These are phyloP conservation scores for Camponotus fellah DNA, from an alignment of 2,888 invertebrate genomes.

Conservation along the genomic window DNA sequence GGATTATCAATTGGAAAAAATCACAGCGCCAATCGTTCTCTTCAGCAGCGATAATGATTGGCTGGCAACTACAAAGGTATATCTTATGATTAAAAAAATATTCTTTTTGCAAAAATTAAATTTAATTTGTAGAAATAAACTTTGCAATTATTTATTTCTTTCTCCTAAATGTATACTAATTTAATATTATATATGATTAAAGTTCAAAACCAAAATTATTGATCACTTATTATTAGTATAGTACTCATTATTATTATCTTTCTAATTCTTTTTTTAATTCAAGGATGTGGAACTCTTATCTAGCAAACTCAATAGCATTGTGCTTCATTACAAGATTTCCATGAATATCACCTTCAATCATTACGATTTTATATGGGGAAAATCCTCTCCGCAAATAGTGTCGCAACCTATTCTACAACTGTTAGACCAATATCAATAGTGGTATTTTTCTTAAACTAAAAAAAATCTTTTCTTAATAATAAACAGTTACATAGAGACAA, in stretches of 20 bases:
- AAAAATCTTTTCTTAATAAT: neutral
- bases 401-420: conserved; percentile 78
- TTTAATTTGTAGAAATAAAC: neutral
- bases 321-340: conserved; percentile 76
- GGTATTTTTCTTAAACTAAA: neutral
- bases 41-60: conserved; percentile 81
- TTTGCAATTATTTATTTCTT: neutral
- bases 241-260: too few species aligned
- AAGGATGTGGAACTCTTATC: conserved; percentile 61
- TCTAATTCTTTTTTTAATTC: conserved; percentile 9
- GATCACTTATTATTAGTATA: neutral
- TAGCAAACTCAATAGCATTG: conserved; percentile 69
- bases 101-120: neutral
- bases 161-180: neutral
- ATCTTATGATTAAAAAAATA: conserved; percentile 59
- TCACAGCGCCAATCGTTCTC: conserved; percentile 80
- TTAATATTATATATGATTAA: neutral
- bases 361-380: conserved; percentile 84
- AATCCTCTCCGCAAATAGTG: conserved; percentile 75
- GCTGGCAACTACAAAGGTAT: conserved; percentile 80
- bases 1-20: conserved; percentile 78
- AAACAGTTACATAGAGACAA: conserved; percentile 13
- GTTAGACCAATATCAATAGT: conserved; percentile 63
- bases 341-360: conserved; percentile 77
- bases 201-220: conserved; percentile 2